Base-by-base conservation (phyloP, 2,888 invertebrate species). In the Marasmarcha lunaedactyla region DNA sequence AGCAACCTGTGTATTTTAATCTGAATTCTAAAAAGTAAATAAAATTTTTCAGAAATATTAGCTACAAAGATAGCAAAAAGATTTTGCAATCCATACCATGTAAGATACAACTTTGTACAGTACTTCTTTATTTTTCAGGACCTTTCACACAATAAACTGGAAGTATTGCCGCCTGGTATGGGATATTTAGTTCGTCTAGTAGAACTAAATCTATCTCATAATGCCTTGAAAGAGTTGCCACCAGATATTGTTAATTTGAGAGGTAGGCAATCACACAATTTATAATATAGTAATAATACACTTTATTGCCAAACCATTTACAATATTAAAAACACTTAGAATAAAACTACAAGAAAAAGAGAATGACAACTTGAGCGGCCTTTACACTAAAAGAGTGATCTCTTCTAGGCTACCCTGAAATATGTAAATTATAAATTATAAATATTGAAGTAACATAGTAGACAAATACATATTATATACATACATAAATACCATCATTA, bases 221-320 rank as follows among this genome's bases (percentile, higher is more conserved):
- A 94, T 71, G 85, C 88, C 66, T 79, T 94, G 49, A 83, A 76
- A 57, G 89, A 90, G 62, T 69, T 95, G 53, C 94, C 94, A 30
- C 88, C 90, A 43, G 94, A 94, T 71, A 88, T 94, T 63, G 91
- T 90, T 49, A 91, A 90, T 68, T 86, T 94, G 70, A 86, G 92
- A 87, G 91, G 94, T 94, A 86, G 70, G n/a, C 34, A 40, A 70
- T 73, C 37, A 2, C 4, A n/a, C 11, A 6, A 33, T 25, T 5
- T 25, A 25, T 6, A 5, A 25, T 6, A 6, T 5, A 9, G 9
- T 25, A 25, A 6, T 5, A 6, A 5, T 6, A 9, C 25, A 25
- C 9, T 6, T 25, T 25, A 6, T 25, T 25, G 5, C 9, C 5
- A 25, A 25, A 25, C 9, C 25, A 6, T 25, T 25, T 25, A 25